A percentile compares a stretch with the other conserved stretches of the same genome.
Evolutionary conservation across 2,113 vertebrate genomes (phyloP).

Genomic region (Solenodon paradoxus): DNA sequence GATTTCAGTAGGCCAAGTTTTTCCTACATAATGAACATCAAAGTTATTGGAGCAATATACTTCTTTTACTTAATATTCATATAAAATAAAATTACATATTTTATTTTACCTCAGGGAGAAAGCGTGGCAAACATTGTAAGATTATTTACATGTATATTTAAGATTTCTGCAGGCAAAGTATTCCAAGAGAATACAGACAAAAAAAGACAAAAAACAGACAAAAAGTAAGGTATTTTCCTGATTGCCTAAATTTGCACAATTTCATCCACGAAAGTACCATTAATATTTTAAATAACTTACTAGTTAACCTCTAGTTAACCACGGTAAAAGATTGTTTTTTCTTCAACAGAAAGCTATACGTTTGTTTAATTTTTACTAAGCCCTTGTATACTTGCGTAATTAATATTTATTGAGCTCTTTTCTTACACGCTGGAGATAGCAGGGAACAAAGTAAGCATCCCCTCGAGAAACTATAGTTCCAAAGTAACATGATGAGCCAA

Average conservation of each 20-base stretch:
- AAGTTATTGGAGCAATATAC: background rate
- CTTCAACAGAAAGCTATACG: background rate
- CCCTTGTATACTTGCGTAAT: too few relatives aligned
- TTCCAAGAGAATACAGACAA: conserved; percentile 15
- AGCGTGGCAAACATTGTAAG: conserved; percentile 9
- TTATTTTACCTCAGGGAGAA: background rate
- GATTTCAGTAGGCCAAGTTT: background rate
- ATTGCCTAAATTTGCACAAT: conserved; percentile 8
- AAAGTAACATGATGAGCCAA: background rate
- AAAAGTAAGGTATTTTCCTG: background rate
- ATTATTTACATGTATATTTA: background rate
- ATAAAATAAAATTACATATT: background rate
- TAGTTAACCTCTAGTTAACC: background rate
- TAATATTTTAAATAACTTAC: conserved; percentile 15
- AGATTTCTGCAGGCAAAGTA: background rate
- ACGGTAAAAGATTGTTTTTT: background rate
- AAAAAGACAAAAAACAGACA: conserved; percentile 11
- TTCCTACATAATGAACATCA: conserved; percentile 6
- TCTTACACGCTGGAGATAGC: background rate
- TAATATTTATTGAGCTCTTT: conserved; percentile 2
- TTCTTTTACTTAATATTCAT: background rate
- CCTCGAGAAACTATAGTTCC: background rate
- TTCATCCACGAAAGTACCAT: background rate
- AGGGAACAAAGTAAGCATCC: background rate
- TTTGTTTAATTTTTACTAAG: too few relatives aligned